These are phyloP conservation scores for Cheilosia scutellata DNA, from an alignment of 2,888 invertebrate species.

Conservation along the genomic window DNA sequence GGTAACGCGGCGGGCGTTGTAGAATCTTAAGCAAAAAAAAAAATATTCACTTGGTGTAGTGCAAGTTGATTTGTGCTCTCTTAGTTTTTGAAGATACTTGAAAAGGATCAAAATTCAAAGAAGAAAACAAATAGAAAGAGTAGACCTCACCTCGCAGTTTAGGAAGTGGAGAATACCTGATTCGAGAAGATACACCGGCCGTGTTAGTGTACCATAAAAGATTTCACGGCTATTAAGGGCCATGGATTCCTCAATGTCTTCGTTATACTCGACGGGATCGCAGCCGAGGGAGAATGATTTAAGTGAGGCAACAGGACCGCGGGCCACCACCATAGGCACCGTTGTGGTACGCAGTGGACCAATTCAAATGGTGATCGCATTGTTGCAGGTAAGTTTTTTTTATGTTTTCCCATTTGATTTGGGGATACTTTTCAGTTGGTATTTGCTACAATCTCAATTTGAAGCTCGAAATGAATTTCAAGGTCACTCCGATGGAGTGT, in stretches of 20 bases:
- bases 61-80: constrained; percentile 14
- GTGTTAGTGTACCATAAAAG: constrained; percentile 23
- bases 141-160: constrained; percentile 10
- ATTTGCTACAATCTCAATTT: constrained; percentile 66
- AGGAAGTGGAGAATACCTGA: constrained; percentile 59
- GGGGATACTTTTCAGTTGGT: constrained; percentile 7
- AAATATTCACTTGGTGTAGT: constrained; percentile 21
- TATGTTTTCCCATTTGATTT: constrained; percentile 6
- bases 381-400: constrained; percentile 89
- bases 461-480: constrained; percentile 37
- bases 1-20: constrained; percentile 49
- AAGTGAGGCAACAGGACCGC: constrained; percentile 78
- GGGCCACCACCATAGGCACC: constrained; percentile 94
- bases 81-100: constrained; percentile 25
- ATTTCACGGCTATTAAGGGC: constrained; percentile 53
- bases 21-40: constrained; percentile 43
- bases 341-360: constrained; percentile 95
- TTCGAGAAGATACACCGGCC: constrained; percentile 38
- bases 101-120: constrained; percentile 26
- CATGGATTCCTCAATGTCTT: constrained; percentile 83
- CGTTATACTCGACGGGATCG: constrained; percentile 80
- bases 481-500: constrained; percentile 61
- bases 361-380: constrained; percentile 93
- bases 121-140: constrained; percentile 17
- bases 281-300: constrained; percentile 59